Evolutionary conservation across 2,888 invertebrate species (phyloP).

Genomic region (Cartodere bifasciata): DNA sequence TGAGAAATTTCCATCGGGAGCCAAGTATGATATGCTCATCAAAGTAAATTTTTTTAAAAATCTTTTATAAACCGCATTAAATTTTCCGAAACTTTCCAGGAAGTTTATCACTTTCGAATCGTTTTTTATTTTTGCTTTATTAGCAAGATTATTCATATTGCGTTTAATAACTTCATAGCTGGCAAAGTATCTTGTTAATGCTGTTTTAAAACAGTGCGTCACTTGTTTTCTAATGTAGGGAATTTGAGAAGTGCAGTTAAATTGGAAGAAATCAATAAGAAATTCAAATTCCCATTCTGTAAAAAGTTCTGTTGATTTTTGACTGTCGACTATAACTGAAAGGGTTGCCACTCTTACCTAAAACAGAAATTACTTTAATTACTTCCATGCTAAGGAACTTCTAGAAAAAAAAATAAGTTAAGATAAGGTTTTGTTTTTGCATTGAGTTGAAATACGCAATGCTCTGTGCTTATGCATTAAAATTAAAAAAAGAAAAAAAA

Average conservation of each 20-base stretch:
- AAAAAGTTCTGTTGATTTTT: conserved; percentile 58
- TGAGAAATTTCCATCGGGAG: conserved; percentile 25
- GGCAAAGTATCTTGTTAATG: conserved; percentile 39
- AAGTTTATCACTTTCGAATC: neutral
- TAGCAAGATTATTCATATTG: conserved; percentile 5
- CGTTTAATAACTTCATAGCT: conserved; percentile 28
- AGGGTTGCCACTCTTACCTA: conserved; percentile 57
- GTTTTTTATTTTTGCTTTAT: neutral
- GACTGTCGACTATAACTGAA: conserved; percentile 57
- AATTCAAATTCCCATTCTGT: conserved; percentile 47
- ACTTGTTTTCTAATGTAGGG: conserved; percentile 57
- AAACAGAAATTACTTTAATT: no score
- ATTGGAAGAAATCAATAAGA: conserved; percentile 47
- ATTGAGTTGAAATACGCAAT: no score
- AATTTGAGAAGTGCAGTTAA: conserved; percentile 56
- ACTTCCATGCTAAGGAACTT: no score
- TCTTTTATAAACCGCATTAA: conserved; percentile 15
- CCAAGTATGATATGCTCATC: conserved; percentile 20
- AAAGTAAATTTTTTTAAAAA: conserved; percentile 18
- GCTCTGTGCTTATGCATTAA: no score
- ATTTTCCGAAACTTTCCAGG: conserved; percentile 1
- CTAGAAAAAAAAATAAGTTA: no score
- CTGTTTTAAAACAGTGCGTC: conserved; percentile 60
- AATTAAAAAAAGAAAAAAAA: no score
- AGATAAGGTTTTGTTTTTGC: no score